Base-by-base conservation (phyloP, 2,797 vertebrate genomes). In the Huso huso region DNA sequence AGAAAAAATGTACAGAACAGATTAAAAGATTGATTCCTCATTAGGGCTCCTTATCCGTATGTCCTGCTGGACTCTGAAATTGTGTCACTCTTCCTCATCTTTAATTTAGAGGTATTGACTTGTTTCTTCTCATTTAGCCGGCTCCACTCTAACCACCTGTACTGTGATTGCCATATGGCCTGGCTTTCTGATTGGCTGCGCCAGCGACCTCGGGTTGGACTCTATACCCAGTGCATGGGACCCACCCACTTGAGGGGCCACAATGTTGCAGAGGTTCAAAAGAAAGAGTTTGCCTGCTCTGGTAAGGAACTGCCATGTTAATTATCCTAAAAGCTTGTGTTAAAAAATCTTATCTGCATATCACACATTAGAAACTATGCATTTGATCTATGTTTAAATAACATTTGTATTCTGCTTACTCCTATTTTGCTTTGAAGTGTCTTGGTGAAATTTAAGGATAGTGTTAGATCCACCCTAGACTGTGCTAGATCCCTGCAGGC, bases 101-200 rank as follows among this genome's bases (percentile, higher is more conserved):
- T 53, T 72, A 1, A 48, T 70, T 68, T 61, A n/a, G 68, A 73
- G 11, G 8, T 49, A 7, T 69, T 55, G 67, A 52, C 0, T 0
- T 67, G 15, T 67, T 64, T 71, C 1, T 15, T 15, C 6, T 8
- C 66, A 0, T 64, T 55, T 69, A 99, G 96, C 77, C 96, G 96
- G 62, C 93, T 99, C 51, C 96, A 99, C 79, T 97, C 95, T 72
- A 99, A 99, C 89, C 97, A 94, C 87, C 88, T 99, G 71, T 91
- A 92, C 65, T 99, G 96, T 64, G 96, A 99, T 70, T 99, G 96
- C 82, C 91, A 98, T 72, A 89, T 98, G 78, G 93, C 96, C 72
- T 99, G 96, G 96, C 87, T 99, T 69, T 97, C 96, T 0, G 96
- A 98, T 81, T 99, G 96, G 96, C 87, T 99, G 77, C 90, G 96